Conservation (phyloP, 1,140 invertebrate species). For the Conopomorpha cramerella region DNA sequence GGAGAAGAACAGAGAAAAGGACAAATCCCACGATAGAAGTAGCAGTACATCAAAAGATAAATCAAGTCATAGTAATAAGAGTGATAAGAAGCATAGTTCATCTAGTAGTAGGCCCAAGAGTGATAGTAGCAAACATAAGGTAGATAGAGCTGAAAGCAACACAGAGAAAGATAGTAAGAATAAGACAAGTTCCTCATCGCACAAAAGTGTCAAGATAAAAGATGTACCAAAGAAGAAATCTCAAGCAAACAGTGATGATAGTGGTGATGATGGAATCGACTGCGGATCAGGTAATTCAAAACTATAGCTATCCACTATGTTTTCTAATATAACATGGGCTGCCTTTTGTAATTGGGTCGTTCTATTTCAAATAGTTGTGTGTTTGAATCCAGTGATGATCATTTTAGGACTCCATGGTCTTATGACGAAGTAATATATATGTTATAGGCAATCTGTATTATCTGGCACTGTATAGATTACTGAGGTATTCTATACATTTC, state of each 20-base stretch:
- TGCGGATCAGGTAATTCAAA: conserved; percentile 62
- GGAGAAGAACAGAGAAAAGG: conserved; percentile 35
- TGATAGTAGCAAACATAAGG: conserved; percentile 23
- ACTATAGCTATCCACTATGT: no score
- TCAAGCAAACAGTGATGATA: conserved; percentile 35
- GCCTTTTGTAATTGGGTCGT: no score
- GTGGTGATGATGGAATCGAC: conserved; percentile 64
- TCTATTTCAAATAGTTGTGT: no score
- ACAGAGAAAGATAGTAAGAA: conserved; percentile 41
- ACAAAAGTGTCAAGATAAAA: conserved; percentile 36
- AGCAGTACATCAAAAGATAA: conserved; percentile 42
- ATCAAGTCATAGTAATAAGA: conserved; percentile 30
- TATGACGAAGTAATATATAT: no score
- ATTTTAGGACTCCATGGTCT: no score
- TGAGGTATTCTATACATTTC: no score
- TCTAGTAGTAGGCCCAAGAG: conserved; percentile 20
- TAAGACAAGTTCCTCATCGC: conserved; percentile 34
- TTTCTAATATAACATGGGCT: no score
- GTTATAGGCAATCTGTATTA: no score
- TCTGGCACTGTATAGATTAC: no score
- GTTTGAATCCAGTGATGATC: no score
- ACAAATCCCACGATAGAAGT: conserved; percentile 39
- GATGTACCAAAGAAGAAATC: conserved; percentile 53
- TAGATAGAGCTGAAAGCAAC: conserved; percentile 22
- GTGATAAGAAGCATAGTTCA: conserved; percentile 35